These are phyloP conservation scores for Itoplectis maculator DNA, from an alignment of 2,888 invertebrate species.

Conservation along the genomic window DNA sequence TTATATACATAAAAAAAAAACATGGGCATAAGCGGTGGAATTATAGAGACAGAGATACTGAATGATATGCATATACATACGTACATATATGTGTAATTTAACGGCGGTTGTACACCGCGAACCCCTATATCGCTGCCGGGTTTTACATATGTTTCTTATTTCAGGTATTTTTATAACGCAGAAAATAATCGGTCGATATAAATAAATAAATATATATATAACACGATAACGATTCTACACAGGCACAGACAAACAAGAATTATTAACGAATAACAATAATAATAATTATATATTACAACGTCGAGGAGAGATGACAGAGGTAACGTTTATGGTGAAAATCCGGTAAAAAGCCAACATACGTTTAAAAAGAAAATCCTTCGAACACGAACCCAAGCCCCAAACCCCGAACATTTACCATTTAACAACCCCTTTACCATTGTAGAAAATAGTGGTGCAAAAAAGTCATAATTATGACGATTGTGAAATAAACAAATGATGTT, in stretches of 20 bases:
- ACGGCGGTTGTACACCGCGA: background rate
- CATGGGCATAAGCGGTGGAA: slow-evolving; percentile 58
- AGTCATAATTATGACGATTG: slow-evolving; percentile 74
- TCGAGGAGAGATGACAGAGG: slow-evolving; percentile 69
- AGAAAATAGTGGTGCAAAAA: slow-evolving; percentile 27
- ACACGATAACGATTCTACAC: slow-evolving; percentile 43
- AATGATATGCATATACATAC: slow-evolving; percentile 20
- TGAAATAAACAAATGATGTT: slow-evolving; percentile 80
- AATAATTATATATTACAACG: slow-evolving; percentile 45
- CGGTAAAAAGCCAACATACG: slow-evolving; percentile 32
- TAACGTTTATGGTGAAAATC: slow-evolving; percentile 73
- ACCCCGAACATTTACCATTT: slow-evolving; percentile 21
- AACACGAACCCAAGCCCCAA: slow-evolving; percentile 1
- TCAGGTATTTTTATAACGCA: slow-evolving; percentile 69
- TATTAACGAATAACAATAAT: slow-evolving; percentile 41
- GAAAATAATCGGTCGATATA: slow-evolving; percentile 55
- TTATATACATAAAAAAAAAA: slow-evolving; percentile 57
- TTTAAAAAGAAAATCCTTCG: slow-evolving; percentile 38
- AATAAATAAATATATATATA: slow-evolving; percentile 32
- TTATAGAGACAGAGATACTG: slow-evolving; percentile 44
- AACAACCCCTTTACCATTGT: slow-evolving; percentile 25
- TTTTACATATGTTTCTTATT: slow-evolving; percentile 52
- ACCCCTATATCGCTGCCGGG: slow-evolving; percentile 59
- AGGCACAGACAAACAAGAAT: slow-evolving; percentile 55
- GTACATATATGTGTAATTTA: slow-evolving; percentile 11